Percentiles rank a stretch among this genome's conserved stretches.
Conservation (phyloP, 92 coral and sea anemone species). For the Plumapathes pennacea region DNA sequence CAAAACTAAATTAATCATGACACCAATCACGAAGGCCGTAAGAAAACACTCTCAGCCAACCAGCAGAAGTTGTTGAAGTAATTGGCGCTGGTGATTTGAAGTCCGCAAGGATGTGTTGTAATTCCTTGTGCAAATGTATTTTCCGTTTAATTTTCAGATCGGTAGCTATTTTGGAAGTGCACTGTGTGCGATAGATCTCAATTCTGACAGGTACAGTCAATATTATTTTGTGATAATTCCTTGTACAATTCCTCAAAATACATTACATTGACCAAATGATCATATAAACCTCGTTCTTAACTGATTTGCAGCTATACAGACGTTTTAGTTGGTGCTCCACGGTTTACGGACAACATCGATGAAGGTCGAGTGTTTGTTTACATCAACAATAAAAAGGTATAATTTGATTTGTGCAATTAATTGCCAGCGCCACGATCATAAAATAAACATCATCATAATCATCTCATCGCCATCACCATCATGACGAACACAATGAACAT, state of each 20-base stretch:
- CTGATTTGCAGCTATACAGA: slow-evolving; percentile 43
- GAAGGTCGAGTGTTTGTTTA: slow-evolving; percentile 83
- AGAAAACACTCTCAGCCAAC: no score
- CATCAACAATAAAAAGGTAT: slow-evolving; percentile 64
- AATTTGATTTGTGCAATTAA: neutral
- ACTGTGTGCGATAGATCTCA: slow-evolving; percentile 82
- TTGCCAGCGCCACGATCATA: neutral
- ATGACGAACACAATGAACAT: neutral
- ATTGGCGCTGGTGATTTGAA: neutral
- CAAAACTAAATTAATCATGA: neutral
- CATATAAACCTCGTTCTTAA: neutral
- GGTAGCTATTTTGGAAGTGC: slow-evolving; percentile 83
- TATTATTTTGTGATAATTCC: no score
- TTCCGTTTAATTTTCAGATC: slow-evolving; percentile 27
- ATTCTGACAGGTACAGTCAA: slow-evolving; percentile 65
- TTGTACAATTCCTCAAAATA: neutral
- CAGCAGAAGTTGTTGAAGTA: no score
- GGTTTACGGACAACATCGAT: slow-evolving; percentile 51
- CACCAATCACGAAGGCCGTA: no score
- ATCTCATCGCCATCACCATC: neutral
- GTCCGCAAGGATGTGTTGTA: neutral
- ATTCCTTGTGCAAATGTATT: neutral
- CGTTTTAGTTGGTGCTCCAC: slow-evolving; percentile 80
- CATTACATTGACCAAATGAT: no score
- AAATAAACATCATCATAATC: neutral